These are phyloP conservation scores for Pampusana beccarii DNA, from an alignment of 2,113 vertebrate genomes.

Conservation along the genomic window DNA sequence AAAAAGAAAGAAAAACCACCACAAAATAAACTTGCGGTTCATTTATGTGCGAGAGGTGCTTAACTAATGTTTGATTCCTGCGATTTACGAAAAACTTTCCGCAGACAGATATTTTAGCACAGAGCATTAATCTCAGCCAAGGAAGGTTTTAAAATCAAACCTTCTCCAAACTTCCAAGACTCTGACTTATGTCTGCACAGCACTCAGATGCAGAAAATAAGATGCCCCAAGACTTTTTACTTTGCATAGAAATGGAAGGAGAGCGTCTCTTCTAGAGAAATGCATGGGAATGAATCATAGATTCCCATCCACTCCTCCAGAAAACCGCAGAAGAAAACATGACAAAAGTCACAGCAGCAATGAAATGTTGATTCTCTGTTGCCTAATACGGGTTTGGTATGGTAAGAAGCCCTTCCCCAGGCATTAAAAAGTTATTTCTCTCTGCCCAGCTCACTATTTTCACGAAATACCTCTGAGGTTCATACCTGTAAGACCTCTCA, in stretches of 20 bases:
- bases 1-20: not conserved
- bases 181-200: conserved; percentile 5
- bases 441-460: not conserved
- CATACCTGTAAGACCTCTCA: not conserved
- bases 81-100: conserved; percentile 27
- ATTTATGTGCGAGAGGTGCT: not conserved
- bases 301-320: conserved; percentile 25
- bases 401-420: not conserved
- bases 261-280: not conserved
- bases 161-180: not conserved
- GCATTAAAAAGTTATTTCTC: not conserved
- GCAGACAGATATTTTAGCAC: conserved; percentile 20
- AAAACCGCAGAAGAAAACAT: conserved; percentile 43
- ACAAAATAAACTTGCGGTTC: not conserved
- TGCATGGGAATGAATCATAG: conserved; percentile 34
- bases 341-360: conserved; percentile 17
- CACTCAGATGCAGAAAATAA: conserved; percentile 13
- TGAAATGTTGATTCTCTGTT: not conserved
- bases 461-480: not conserved
- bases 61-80: not conserved
- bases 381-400: not conserved
- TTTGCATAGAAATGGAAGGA: conserved; percentile 39
- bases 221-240: not conserved
- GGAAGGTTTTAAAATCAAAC: conserved; percentile 38
- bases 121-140: conserved; percentile 1